A percentile compares a stretch with the other conserved stretches of the same genome.
Evolutionary conservation across 2,113 vertebrate genomes (phyloP).

Genomic region (Pseudopipra pipra): DNA sequence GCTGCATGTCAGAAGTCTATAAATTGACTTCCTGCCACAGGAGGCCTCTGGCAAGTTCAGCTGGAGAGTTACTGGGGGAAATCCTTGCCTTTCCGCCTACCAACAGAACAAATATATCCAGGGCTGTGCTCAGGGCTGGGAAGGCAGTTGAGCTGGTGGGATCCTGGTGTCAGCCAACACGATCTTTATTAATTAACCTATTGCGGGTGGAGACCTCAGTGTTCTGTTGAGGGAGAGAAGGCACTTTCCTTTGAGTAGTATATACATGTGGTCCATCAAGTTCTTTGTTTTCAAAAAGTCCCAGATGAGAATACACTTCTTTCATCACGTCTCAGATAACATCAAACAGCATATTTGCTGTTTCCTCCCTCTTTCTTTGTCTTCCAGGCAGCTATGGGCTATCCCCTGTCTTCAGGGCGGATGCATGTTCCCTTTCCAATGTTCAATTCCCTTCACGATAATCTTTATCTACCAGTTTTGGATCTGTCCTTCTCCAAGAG

Average conservation of each 20-base stretch:
- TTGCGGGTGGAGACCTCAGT: not conserved
- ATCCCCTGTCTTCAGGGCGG: not conserved
- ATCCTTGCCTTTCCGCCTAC: not conserved
- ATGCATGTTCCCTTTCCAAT: not conserved
- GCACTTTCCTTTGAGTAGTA: not conserved
- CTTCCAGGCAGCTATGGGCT: not conserved
- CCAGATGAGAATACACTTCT: not conserved
- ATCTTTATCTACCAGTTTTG: constrained; percentile 19
- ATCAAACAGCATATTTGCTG: not conserved
- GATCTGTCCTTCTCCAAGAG: not conserved
- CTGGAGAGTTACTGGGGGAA: not conserved
- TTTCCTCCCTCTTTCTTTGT: not conserved
- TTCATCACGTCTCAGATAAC: not conserved
- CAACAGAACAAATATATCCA: not conserved
- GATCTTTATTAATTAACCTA: not conserved
- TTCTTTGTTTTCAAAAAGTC: not conserved
- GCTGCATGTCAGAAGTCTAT: constrained; percentile 24
- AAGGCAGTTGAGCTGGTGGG: not conserved
- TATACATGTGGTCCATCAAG: not conserved
- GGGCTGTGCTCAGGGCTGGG: not conserved
- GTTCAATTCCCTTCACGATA: not conserved
- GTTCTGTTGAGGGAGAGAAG: not conserved
- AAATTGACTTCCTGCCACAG: constrained; percentile 18
- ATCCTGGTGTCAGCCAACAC: not conserved
- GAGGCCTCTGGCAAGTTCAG: not conserved